Evolutionary conservation across 2,888 invertebrate genomes (phyloP).

Genomic region (Timandra comae): DNA sequence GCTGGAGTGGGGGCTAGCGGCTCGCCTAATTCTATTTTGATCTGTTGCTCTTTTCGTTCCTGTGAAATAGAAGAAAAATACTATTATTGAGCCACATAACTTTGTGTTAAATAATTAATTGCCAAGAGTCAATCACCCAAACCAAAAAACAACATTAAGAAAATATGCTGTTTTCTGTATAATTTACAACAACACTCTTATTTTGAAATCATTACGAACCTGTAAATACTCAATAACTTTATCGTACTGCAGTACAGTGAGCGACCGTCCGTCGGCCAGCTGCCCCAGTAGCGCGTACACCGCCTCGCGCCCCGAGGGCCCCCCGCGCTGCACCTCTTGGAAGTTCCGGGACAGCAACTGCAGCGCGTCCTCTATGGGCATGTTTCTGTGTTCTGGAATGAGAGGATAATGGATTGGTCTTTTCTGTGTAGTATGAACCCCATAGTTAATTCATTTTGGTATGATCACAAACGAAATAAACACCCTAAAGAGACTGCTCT

Average conservation of each 20-base stretch:
- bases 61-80: no score
- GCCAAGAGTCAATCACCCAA: no score
- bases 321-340: conserved; percentile 73
- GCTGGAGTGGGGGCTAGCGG: conserved; percentile 55
- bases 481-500: no score
- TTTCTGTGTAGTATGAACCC: no score
- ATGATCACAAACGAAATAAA: no score
- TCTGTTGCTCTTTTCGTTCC: conserved; percentile 84
- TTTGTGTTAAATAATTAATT: background rate
- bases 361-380: conserved; percentile 95
- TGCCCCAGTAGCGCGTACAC: conserved; percentile 85
- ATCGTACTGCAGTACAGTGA: conserved; percentile 88
- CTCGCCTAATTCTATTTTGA: conserved; percentile 85
- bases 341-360: conserved; percentile 84
- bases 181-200: no score
- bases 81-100: no score
- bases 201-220: conserved; percentile 37
- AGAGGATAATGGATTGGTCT: no score
- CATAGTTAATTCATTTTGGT: no score
- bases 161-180: no score
- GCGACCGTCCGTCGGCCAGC: conserved; percentile 86
- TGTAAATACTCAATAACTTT: conserved; percentile 78
- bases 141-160: no score
- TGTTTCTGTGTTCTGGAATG: conserved; percentile 91
- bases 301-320: conserved; percentile 77